Evolutionary conservation across 2,113 vertebrate genomes (phyloP).

Genomic region (Pantherophis guttatus): DNA sequence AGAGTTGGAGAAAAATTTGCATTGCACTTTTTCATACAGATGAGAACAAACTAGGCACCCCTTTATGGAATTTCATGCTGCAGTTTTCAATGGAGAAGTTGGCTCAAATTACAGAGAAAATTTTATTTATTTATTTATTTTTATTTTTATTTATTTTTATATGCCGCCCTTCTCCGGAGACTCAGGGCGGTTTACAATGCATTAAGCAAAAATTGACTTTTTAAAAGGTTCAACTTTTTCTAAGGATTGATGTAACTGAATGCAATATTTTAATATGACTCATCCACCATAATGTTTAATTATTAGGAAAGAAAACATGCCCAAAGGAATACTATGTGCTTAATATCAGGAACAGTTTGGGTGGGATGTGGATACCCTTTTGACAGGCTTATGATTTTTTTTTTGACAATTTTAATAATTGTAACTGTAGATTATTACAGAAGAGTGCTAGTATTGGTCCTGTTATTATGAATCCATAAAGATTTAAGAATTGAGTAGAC

Average conservation of each 20-base stretch:
- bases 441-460: neutral
- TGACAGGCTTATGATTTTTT: neutral
- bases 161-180: no score
- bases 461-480: neutral
- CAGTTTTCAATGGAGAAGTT: neutral
- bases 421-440: neutral
- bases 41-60: neutral
- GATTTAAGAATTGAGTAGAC: neutral
- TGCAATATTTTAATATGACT: neutral
- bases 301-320: neutral
- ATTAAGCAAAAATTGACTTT: neutral
- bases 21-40: neutral
- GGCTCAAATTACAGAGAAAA: neutral
- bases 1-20: neutral
- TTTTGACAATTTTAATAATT: neutral
- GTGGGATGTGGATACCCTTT: neutral
- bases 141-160: no score
- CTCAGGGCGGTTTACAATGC: no score
- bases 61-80: neutral
- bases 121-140: no score
- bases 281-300: neutral
- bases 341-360: neutral
- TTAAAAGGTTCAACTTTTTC: neutral
- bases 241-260: neutral
- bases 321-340: neutral